Conservation (phyloP, 2,797 vertebrate species). For the Lepus oiostolus region DNA sequence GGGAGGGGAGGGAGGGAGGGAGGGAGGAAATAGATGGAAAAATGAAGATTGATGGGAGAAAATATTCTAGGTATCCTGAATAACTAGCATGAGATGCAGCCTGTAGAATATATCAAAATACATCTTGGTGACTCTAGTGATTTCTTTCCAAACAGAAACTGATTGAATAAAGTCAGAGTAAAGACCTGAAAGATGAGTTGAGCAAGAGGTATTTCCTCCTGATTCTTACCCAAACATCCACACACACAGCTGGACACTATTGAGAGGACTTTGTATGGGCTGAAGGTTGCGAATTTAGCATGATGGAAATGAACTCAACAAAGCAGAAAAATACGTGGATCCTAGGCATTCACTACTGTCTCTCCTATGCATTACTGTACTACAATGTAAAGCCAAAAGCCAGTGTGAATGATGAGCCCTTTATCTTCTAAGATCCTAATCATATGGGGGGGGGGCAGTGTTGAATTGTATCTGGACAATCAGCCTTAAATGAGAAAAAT, state of each 20-base stretch:
- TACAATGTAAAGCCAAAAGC: constrained; percentile 21
- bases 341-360: background rate
- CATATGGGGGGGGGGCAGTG: background rate
- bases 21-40: background rate
- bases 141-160: constrained; percentile 47
- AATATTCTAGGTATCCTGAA: background rate
- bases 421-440: constrained; percentile 30
- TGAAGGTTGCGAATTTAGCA: background rate
- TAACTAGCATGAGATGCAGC: constrained; percentile 40
- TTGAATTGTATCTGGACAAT: background rate
- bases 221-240: background rate
- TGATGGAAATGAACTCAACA: background rate
- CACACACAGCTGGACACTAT: background rate
- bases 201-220: background rate
- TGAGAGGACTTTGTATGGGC: background rate
- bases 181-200: background rate
- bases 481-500: background rate
- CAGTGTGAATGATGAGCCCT: background rate
- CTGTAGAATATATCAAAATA: constrained; percentile 22
- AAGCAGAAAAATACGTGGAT: background rate
- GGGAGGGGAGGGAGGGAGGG: too few species aligned
- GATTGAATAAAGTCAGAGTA: constrained; percentile 25
- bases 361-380: background rate
- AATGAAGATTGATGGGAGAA: background rate
- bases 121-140: constrained; percentile 32